Evolutionary conservation across 2,888 invertebrate genomes (phyloP), one percentile per base, ranked within the genome.

Genomic region (Erynnis tages): DNA sequence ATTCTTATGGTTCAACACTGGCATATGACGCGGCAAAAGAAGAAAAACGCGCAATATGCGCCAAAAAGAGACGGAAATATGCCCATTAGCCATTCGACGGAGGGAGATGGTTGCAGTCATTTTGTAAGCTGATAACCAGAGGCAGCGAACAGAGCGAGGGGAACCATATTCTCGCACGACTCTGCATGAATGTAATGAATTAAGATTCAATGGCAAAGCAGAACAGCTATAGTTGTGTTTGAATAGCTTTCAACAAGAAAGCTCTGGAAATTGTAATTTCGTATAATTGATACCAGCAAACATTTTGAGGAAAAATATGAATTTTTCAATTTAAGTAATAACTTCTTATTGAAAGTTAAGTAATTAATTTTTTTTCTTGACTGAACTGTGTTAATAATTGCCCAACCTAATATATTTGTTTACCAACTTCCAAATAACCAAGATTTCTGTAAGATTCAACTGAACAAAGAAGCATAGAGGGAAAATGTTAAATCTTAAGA

Each of bases 61-160:
- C 68, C 66, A 60, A 78, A 88, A 74, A 76, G 82, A 72, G 86
- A 87, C 71, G 67, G 76, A 62, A 62, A 64, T 76, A 83, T 76
- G 71, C 67, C 73, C 77, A 77, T 81, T 79, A 77, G 73, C 67
- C 58, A 65, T 62, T 60, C 55, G 82, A 65, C 57, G 66, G 82
- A 89, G 73, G 65, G 79, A 76, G 89, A 87, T 73, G 70, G 80
- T 70, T 68, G 76, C 66, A 74, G 76, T 79, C 87, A 83, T 87
- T 88, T 89, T 86, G 87, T 88, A 84, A 88, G 86, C 85, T 88
- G 89, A 89, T 89, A 89, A 88, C 85, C 85, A 84, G 82, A 85
- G 81, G 78, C 80, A 83, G 82, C 74, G 76, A 82, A 80, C 82
- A 78, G 78, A 80, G 78, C 82, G 83, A 83, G 88, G 87, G 87